Evolutionary conservation across 2,797 vertebrate genomes (phyloP), one percentile per base, ranked within the genome.

Genomic region (Megaceryle alcyon): DNA sequence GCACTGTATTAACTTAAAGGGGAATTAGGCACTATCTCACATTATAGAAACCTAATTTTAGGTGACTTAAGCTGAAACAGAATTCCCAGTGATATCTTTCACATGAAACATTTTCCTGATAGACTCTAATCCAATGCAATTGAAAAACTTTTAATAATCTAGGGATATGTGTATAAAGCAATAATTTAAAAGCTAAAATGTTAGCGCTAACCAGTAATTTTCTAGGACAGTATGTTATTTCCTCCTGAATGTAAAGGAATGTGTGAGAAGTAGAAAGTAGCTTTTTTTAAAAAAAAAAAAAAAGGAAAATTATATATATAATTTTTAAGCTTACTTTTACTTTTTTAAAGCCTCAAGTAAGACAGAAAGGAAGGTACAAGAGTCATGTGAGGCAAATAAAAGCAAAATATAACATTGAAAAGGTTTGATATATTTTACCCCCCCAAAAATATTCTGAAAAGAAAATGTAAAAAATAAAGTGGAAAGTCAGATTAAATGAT

Each of bases 241-340:
- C 39, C 14, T 75, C 5, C 29, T 43, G 10, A 86, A 71, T 7
- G 22, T 22, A 57, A 75, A 43, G 22, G 13, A 75, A 35, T 49
- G 13, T 78, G 14, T 25, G 17, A 84, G 54, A 69, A 84, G 26
- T 3, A 71, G 5, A 59, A 76, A 80, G 14, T 26, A 90, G 53
- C 6, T 56, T 2, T 29, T 43, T n/a, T n/a, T n/a, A 69, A 65
- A 68, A 80, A 41, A 37, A 37, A 41, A 41, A 41, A 41, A 14
- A 14, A 41, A 41, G 14, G 2, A 1, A 73, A 65, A 75, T 33
- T 0, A 43, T 10, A 2, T 23, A 29, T 29, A 23, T n/a, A 1
- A 37, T 48, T 51, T 82, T 86, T 57, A 78, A 68, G 5, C 18
- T 77, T 64, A 71, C 12, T 64, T 94, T 80, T 81, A 21, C 1